These are phyloP conservation scores for Cenopis cana DNA, from an alignment of 2,888 invertebrate genomes.

Conservation along the genomic window DNA sequence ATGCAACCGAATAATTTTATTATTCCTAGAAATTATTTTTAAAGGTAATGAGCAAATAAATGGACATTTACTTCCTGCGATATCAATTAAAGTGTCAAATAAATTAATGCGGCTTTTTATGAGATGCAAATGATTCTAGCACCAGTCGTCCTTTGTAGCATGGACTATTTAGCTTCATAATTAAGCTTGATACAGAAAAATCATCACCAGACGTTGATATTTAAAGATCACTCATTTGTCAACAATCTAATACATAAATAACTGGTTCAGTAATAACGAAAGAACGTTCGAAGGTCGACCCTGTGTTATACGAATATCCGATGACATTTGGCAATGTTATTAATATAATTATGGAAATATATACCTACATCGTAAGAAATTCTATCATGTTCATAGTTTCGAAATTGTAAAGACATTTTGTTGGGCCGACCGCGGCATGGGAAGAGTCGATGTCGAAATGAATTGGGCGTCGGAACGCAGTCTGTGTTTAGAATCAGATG, in stretches of 20 bases:
- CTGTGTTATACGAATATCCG: slow-evolving; percentile 53
- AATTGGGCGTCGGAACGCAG: slow-evolving; percentile 59
- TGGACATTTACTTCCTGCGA: neutral
- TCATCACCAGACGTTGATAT: slow-evolving; percentile 19
- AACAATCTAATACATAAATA: slow-evolving; percentile 43
- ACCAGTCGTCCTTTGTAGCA: slow-evolving; percentile 25
- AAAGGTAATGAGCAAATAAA: neutral
- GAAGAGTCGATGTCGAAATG: slow-evolving; percentile 63
- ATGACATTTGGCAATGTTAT: slow-evolving; percentile 50
- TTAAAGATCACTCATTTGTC: slow-evolving; percentile 39
- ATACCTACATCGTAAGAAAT: slow-evolving; percentile 41
- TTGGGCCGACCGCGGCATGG: slow-evolving; percentile 55
- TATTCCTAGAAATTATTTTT: neutral
- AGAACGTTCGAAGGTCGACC: slow-evolving; percentile 59
- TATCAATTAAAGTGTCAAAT: slow-evolving; percentile 6
- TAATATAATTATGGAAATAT: slow-evolving; percentile 35
- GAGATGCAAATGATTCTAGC: slow-evolving; percentile 16
- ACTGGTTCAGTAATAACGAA: slow-evolving; percentile 58
- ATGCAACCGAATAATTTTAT: neutral
- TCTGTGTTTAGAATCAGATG: slow-evolving; percentile 62
- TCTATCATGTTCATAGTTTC: slow-evolving; percentile 50
- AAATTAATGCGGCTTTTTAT: neutral
- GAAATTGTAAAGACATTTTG: slow-evolving; percentile 59
- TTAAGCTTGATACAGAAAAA: slow-evolving; percentile 21
- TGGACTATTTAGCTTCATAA: slow-evolving; percentile 21